Base-by-base conservation (phyloP, 2,888 invertebrate species). In the Euzetes globulus region DNA sequence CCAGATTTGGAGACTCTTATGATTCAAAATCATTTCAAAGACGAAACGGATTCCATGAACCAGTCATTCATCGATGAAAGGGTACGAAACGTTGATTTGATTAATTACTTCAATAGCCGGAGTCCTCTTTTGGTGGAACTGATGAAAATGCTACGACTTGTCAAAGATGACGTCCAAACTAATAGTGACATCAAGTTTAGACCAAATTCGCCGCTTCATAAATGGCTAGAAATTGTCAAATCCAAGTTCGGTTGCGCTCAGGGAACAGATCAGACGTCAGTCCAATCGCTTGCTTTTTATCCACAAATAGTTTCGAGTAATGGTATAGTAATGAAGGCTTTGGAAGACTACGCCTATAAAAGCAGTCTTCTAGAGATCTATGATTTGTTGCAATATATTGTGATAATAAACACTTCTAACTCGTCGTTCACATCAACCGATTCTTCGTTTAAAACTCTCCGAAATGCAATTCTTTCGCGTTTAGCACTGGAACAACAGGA, bases 51-150 rank as follows among this genome's bases (percentile, higher is more conserved):
- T 29, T 29, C 29, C 2, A 7, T 33, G 7, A 63, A 63, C 17
- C 3, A 63, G n/a, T 55, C 55, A 9, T 63, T 27, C 15, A 37
- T 63, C 19, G 63, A 63, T 7, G 63, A 63, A 37, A 63, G 17
- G 37, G 37, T 63, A 4, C 63, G 63, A 63, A 76, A 72, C 50
- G 37, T 37, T 15, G 76, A 76, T 22, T 63, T 76, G 17, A 45
- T 76, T 58, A 29, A 72, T 45, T 76, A 76, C 47, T 76, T 76
- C 22, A 7, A 60, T 5, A 47, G 17, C 17, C 72, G 75, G 50
- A 76, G 76, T 71, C 65, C 72, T 22, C 45, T 76, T 52, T 60
- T 76, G 27, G 75, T 75, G 5, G 72, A 74, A 65, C n/a, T 75
- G 7, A 63, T 75, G 41, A 76, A 70, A n/a, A 11, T 75, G 19